A percentile compares a stretch with the other conserved stretches of the same genome.
Conservation (phyloP, 2,888 invertebrate species). For the Tineola bisselliella region DNA sequence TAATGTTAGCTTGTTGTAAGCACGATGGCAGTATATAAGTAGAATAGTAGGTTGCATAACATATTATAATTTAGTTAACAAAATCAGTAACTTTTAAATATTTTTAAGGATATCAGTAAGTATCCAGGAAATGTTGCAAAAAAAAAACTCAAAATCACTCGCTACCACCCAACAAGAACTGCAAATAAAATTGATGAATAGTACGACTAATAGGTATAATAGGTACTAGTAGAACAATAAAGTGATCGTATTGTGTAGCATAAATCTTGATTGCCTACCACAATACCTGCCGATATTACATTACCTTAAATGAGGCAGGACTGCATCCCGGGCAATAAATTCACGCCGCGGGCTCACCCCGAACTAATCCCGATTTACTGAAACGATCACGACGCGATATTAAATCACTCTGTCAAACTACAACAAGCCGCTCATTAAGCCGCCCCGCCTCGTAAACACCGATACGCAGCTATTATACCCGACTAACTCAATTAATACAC, state of each 20-base stretch:
- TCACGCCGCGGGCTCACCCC: constrained; percentile 45
- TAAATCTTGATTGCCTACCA: constrained; percentile 4
- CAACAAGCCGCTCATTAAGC: constrained; percentile 58
- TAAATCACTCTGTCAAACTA: constrained; percentile 63
- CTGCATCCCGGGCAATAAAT: constrained; percentile 40
- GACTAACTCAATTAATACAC: constrained; percentile 40
- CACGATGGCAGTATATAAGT: no score
- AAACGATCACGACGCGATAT: constrained; percentile 52
- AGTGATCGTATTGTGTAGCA: background rate
- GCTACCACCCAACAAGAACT: no score
- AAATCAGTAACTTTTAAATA: no score
- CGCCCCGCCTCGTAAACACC: constrained; percentile 40
- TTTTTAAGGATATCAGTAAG: no score
- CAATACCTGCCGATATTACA: constrained; percentile 12
- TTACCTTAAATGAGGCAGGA: constrained; percentile 9
- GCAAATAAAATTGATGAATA: background rate
- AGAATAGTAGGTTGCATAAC: no score
- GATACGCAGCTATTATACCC: constrained; percentile 40
- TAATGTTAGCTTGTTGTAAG: no score
- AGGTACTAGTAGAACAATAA: background rate
- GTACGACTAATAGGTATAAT: background rate
- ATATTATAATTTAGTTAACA: no score
- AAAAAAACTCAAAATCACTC: no score
- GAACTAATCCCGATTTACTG: constrained; percentile 57
- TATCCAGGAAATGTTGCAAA: no score